Conservation (phyloP, 2,797 vertebrate genomes). For the Phalloptychus januarius region DNA sequence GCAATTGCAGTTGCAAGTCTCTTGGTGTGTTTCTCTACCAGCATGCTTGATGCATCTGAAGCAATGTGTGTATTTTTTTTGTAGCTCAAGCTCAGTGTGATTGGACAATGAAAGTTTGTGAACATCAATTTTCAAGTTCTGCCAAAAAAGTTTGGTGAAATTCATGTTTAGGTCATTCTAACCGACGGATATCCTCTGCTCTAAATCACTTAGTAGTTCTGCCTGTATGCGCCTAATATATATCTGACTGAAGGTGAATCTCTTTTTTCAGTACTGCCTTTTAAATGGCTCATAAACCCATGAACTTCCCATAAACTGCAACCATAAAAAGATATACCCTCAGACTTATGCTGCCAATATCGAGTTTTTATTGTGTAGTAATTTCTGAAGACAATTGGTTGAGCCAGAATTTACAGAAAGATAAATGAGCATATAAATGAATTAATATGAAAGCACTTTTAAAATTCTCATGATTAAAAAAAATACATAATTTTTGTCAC, state of each 20-base stretch:
- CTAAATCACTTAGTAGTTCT: neutral
- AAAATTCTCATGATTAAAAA: neutral
- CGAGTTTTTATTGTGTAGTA: neutral
- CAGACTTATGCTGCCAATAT: neutral
- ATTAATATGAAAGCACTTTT: neutral
- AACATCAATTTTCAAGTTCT: neutral
- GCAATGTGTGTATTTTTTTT: neutral
- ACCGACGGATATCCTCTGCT: neutral
- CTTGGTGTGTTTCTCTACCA: neutral
- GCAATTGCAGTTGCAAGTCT: neutral
- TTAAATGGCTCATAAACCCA: neutral
- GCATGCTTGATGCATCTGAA: neutral
- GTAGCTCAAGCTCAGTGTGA: neutral
- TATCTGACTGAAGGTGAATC: neutral
- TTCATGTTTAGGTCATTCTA: neutral
- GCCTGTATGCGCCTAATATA: neutral
- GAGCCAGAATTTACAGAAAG: neutral
- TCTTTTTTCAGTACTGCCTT: neutral
- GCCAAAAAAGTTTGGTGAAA: neutral
- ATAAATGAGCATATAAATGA: neutral
- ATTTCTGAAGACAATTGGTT: neutral
- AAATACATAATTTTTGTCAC: neutral
- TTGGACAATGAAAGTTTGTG: neutral
- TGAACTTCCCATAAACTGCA: neutral
- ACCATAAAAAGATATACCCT: neutral